A percentile compares a stretch with the other conserved stretches of the same genome.
These are phyloP conservation scores for Theonella swinhoei DNA, from an alignment of 37 sponge, comb jelly and placozoan genomes.

Conservation along the genomic window DNA sequence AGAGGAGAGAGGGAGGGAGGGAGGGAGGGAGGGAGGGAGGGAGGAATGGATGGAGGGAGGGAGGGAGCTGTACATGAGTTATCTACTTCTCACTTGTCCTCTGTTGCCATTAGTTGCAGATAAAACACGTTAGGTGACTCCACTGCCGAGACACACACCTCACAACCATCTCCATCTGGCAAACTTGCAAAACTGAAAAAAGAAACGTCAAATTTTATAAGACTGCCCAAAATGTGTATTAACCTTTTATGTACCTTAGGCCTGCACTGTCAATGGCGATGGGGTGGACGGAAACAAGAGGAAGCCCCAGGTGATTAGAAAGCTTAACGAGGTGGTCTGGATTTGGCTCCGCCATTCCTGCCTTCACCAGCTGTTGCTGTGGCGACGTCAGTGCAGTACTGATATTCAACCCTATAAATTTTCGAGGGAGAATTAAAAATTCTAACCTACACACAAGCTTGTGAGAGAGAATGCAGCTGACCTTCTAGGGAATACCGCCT, in stretches of 20 bases:
- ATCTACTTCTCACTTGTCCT: slow-evolving; percentile 16
- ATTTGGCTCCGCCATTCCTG: slow-evolving; percentile 25
- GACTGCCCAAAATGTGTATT: no score
- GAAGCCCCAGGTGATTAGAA: not conserved
- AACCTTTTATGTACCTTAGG: no score
- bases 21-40: no score
- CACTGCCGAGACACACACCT: slow-evolving; percentile 52
- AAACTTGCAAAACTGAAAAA: slow-evolving; percentile 6
- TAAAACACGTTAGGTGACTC: slow-evolving; percentile 52
- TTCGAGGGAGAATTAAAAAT: no score
- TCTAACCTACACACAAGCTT: no score
- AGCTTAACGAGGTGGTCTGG: slow-evolving; percentile 27
- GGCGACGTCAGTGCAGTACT: slow-evolving; percentile 16
- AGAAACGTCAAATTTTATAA: no score
- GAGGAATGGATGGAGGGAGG: no score
- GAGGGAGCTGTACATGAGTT: no score
- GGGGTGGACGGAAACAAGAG: no score
- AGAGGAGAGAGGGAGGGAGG: no score
- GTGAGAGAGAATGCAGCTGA: not conserved
- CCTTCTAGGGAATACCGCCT: slow-evolving; percentile 16
- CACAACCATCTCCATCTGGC: not conserved
- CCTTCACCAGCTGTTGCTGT: not conserved
- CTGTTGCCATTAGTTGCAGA: slow-evolving; percentile 43
- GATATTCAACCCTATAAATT: slow-evolving; percentile 14
- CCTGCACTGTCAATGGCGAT: no score